phyloP scores from a whole-genome alignment of 2,888 invertebrate species.

The Agrochola macilenta region DNA sequence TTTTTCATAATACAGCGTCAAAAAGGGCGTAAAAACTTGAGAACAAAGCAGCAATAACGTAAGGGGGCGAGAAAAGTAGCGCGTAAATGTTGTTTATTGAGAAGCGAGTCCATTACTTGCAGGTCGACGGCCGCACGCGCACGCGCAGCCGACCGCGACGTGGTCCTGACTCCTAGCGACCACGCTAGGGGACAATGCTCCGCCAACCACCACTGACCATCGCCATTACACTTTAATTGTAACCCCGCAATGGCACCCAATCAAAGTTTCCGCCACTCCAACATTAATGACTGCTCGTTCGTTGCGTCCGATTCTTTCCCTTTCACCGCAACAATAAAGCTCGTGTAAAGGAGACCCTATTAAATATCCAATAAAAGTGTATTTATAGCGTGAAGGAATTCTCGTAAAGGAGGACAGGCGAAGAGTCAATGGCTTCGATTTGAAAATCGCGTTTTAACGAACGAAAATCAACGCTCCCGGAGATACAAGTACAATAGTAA shows the following conservation, averaged over 20 bases:
- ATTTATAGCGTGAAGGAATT: slow-evolving; percentile 51
- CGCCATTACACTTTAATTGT: slow-evolving; percentile 63
- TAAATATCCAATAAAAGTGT: slow-evolving; percentile 46
- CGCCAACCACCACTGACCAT: slow-evolving; percentile 66
- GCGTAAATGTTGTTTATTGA: slow-evolving; percentile 69
- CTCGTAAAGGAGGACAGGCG: slow-evolving; percentile 18
- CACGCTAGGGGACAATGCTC: slow-evolving; percentile 79
- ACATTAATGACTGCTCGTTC: slow-evolving; percentile 45
- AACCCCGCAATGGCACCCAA: slow-evolving; percentile 55
- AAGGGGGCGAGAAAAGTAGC: slow-evolving; percentile 65
- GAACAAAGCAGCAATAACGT: slow-evolving; percentile 63
- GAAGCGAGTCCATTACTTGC: slow-evolving; percentile 65
- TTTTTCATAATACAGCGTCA: slow-evolving; percentile 51
- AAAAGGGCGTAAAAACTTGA: slow-evolving; percentile 56
- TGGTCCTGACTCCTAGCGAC: slow-evolving; percentile 78
- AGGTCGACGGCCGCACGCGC: slow-evolving; percentile 81
- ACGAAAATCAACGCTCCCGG: slow-evolving; percentile 45
- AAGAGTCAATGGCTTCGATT: slow-evolving; percentile 50
- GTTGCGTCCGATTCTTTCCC: slow-evolving; percentile 34
- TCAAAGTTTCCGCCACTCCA: slow-evolving; percentile 47
- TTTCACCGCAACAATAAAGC: slow-evolving; percentile 46
- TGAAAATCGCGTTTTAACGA: slow-evolving; percentile 49
- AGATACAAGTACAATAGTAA: slow-evolving; percentile 70
- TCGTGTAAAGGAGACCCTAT: slow-evolving; percentile 43
- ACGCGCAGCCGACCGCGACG: slow-evolving; percentile 80